Percentiles rank a stretch among this genome's conserved stretches.
These are phyloP conservation scores for Pyxicephalus adspersus DNA, from an alignment of 2,113 vertebrate species.

Conservation along the genomic window DNA sequence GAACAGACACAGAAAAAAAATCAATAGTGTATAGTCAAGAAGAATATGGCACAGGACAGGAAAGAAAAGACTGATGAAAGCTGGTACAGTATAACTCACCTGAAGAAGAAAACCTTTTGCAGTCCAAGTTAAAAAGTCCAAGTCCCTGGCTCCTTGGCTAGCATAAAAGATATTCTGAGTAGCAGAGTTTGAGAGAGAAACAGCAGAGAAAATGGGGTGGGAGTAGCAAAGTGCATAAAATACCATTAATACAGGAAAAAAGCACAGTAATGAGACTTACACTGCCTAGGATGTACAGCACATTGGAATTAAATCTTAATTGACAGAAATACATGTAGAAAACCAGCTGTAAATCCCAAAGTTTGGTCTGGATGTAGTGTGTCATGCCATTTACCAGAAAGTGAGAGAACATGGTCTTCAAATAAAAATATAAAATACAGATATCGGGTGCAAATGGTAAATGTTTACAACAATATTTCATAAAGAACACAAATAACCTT, in stretches of 20 bases:
- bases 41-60: not conserved
- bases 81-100: slow-evolving; percentile 81
- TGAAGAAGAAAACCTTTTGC: slow-evolving; percentile 89
- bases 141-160: slow-evolving; percentile 97
- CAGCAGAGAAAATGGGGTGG: slow-evolving; percentile 76
- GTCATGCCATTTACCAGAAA: slow-evolving; percentile 91
- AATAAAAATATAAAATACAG: not conserved
- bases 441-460: not conserved
- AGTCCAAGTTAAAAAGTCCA: slow-evolving; percentile 95
- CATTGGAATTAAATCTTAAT: not conserved
- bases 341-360: slow-evolving; percentile 60
- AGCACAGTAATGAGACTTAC: slow-evolving; percentile 32
- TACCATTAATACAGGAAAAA: slow-evolving; percentile 54
- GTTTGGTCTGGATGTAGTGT: slow-evolving; percentile 84
- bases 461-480: too few relatives aligned
- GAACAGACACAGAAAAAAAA: not conserved
- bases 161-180: slow-evolving; percentile 97
- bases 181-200: slow-evolving; percentile 90
- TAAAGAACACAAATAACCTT: too few relatives aligned
- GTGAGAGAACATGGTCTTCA: slow-evolving; percentile 61
- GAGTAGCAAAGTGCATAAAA: slow-evolving; percentile 67
- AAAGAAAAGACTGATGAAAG: not conserved
- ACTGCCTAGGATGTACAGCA: not conserved
- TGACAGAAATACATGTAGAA: not conserved
- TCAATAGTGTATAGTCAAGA: not conserved